Conservation (phyloP, 2,888 invertebrate species). For the Drosophila formosana region DNA sequence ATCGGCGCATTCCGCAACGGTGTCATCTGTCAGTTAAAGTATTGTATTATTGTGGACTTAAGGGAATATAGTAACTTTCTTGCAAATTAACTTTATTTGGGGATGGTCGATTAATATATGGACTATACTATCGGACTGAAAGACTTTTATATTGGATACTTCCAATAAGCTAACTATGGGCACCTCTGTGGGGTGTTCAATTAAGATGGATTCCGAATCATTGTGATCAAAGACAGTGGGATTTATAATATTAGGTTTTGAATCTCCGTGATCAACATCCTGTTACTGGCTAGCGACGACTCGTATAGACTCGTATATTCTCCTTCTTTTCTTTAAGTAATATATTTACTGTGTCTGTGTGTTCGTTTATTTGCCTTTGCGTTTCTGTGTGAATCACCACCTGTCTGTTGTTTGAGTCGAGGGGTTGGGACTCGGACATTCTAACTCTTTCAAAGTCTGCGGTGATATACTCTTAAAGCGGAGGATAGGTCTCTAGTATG, state of each 20-base stretch:
- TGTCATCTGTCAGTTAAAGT: slow-evolving; percentile 8
- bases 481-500: not conserved
- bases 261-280: not conserved
- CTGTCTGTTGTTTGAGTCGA: not conserved
- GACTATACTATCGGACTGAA: not conserved
- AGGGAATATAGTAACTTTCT: not conserved
- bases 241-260: not conserved
- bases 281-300: not conserved
- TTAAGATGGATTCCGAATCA: not conserved
- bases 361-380: not conserved
- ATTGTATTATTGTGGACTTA: not conserved
- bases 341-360: not conserved
- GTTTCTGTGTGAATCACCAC: not conserved
- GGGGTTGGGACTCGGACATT: not conserved
- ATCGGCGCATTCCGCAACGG: slow-evolving; percentile 5
- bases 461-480: not conserved
- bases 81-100: not conserved
- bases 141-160: not conserved
- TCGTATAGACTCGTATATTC: not conserved
- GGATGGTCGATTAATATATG: not conserved
- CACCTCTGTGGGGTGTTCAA: not conserved
- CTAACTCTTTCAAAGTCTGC: not conserved
- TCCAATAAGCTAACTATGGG: not conserved
- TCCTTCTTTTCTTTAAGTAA: not conserved
- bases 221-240: not conserved